Conservation (phyloP, 2,888 invertebrate species). For the Polyommatus iphigenia region DNA sequence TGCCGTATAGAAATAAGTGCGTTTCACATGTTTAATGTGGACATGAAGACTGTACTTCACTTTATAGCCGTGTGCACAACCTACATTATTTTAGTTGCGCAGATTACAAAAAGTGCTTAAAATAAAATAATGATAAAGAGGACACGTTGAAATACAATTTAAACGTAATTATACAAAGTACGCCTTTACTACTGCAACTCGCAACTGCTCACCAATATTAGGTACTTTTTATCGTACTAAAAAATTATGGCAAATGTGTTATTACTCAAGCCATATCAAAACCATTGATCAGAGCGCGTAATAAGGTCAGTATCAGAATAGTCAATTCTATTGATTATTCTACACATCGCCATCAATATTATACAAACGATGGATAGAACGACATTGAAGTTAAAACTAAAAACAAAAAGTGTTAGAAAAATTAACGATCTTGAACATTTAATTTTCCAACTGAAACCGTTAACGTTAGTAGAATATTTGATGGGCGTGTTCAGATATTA, state of each 20-base stretch:
- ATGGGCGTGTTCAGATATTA: constrained; percentile 14
- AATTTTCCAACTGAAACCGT: neutral
- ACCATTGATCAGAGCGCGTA: neutral
- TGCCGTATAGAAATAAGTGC: neutral
- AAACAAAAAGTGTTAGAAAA: neutral
- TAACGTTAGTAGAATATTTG: neutral
- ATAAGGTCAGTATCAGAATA: neutral
- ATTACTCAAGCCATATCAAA: neutral
- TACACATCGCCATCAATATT: too few species aligned
- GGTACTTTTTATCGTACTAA: too few species aligned
- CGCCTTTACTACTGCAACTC: too few species aligned
- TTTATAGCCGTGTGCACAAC: neutral
- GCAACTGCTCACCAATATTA: too few species aligned
- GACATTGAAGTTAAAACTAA: neutral
- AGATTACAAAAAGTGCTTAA: neutral
- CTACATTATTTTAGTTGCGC: neutral
- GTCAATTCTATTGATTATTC: too few species aligned
- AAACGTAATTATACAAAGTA: too few species aligned
- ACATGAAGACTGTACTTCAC: neutral
- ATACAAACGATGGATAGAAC: neutral
- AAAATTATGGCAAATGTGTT: too few species aligned
- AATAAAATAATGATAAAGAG: too few species aligned
- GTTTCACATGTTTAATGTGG: neutral
- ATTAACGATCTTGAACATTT: neutral
- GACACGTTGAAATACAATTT: too few species aligned